These are phyloP conservation scores for Daubentonia madagascariensis DNA, from an alignment of 2,113 vertebrate genomes.

Conservation along the genomic window DNA sequence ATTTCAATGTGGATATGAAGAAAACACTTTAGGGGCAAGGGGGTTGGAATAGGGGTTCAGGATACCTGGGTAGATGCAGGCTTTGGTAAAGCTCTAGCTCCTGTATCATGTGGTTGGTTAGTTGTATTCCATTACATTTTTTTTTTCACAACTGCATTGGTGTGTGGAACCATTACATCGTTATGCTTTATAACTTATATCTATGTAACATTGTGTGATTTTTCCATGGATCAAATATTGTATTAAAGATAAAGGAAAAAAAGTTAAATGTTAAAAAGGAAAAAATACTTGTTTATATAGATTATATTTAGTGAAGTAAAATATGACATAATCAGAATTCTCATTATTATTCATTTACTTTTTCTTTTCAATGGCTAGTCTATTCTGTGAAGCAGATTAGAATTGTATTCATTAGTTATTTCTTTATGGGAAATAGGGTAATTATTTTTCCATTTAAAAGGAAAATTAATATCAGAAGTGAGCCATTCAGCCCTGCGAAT, in stretches of 20 bases:
- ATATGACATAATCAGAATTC: neutral
- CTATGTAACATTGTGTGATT: neutral
- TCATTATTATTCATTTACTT: neutral
- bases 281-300: neutral
- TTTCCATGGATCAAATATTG: neutral
- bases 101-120: neutral
- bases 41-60: neutral
- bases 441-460: slow-evolving; percentile 22
- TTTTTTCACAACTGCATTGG: too few relatives aligned
- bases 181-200: neutral
- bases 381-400: neutral
- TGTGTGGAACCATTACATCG: neutral
- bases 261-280: neutral
- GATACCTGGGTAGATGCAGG: too few relatives aligned
- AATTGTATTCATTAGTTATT: slow-evolving; percentile 45
- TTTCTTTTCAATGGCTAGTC: neutral
- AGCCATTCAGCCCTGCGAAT: neutral
- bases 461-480: slow-evolving; percentile 9
- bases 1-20: neutral
- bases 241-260: neutral
- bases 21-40: neutral
- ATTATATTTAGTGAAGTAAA: neutral
- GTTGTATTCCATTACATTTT: neutral
- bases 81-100: neutral
- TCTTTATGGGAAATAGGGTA: slow-evolving; percentile 43